Conservation (phyloP, 2,113 vertebrate genomes). For the Typhlomys cinereus region DNA sequence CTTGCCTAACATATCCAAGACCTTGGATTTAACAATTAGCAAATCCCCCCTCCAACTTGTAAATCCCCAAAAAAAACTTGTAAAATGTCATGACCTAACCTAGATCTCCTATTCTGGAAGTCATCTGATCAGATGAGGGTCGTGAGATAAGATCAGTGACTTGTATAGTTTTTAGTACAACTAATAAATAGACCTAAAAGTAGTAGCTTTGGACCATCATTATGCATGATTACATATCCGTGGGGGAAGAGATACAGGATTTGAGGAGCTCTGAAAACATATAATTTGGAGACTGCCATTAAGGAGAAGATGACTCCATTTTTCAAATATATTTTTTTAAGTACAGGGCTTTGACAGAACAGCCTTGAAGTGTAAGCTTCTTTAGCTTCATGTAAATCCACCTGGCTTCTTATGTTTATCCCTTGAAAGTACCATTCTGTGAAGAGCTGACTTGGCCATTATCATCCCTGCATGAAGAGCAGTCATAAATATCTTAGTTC, state of each 20-base stretch:
- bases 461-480: neutral
- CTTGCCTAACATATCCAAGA: neutral
- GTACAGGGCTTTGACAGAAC: neutral
- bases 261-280: neutral
- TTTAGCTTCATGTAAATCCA: constrained; percentile 34
- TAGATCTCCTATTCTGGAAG: neutral
- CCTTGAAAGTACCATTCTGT: neutral
- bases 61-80: neutral
- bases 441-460: neutral
- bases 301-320: neutral
- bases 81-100: neutral
- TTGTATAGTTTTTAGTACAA: neutral
- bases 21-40: neutral
- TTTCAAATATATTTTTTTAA: neutral
- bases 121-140: neutral
- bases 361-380: constrained; percentile 40
- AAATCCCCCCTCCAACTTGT: too few species aligned
- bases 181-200: constrained; percentile 12
- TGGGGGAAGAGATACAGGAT: neutral
- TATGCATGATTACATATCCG: neutral
- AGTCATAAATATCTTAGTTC: neutral
- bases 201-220: neutral
- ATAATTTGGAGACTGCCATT: neutral
- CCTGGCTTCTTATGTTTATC: constrained; percentile 3
- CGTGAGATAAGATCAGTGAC: neutral